Base-by-base conservation (phyloP, 2,888 invertebrate genomes). In the Pseudococcus jackbeardsleyi region DNA sequence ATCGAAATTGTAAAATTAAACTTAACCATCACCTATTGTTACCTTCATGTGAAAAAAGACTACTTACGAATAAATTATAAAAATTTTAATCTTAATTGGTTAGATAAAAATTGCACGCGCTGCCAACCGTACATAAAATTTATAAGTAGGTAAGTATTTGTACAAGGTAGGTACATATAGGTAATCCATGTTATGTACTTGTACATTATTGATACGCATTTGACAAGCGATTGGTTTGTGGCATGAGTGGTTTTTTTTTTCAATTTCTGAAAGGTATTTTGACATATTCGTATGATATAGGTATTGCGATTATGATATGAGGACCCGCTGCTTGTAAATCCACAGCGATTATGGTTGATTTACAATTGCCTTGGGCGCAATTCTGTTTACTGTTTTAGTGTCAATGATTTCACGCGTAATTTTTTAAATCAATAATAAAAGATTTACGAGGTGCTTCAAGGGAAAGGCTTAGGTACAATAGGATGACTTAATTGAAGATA, bases 41-140 rank as follows among this genome's bases (percentile, higher is more conserved):
- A 42, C 9, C 6, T 42, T 8, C 42, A 9, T 5, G 7, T 8
- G n/a, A n/a, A 42, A 42, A 6, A 42, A 50, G 15, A 15, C 4
- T 50, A 50, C 48, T 50, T 50, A 4, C 8, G 12, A 8, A 7
- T 11, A 50, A 50, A 15, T 15, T 15, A 50, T 12, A 50, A 50
- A 26, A 68, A 68, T 26, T 26, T 0, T 68, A 22, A 68, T 68
- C 68, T 26, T 26, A 68, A 68, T 26, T 22, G 1, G 8, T 3
- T n/a, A n/a, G 68, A 68, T 68, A 68, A 68, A 68, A 11, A 26
- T 64, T 26, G 68, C 68, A 68, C 68, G 26, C 68, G 68, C 26
- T 68, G 26, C 68, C 11, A 68, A 68, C 1, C 26, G 9, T 26
- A 12, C 9, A 64, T 19, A 19, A 64, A 19, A 64, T 17, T 64